Evolutionary conservation across 2,797 vertebrate species (phyloP), one percentile per base, ranked within the genome.

Genomic region (Xiphophorus birchmanni): DNA sequence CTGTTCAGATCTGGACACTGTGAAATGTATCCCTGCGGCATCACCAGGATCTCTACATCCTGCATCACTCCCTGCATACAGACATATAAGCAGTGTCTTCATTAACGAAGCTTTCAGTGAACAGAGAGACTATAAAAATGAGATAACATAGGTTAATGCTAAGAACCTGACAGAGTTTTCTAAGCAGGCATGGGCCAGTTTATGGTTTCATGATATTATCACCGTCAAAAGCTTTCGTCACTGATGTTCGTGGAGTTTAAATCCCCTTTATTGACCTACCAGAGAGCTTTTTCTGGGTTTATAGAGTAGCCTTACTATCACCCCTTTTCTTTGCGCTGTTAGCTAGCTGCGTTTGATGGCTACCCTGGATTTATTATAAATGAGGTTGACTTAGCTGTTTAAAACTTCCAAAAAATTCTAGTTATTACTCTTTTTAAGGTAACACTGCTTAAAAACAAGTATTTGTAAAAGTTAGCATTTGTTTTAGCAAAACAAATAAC

Each of bases 1-100:
- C 98, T 97, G 96, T 99, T 99, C 81, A 99, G 97, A 94, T 99
- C 98, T 56, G 98, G 98, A 89, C 98, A 99, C 92, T 99, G 98
- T 79, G 96, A 97, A 93, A 99, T 98, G 95, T 97, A 99, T 89
- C 98, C 98, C 95, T 99, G 98, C 82, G 98, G 97, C 97, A 99
- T 99, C 90, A 98, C 96, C 94, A 99, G 96, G 88, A 99, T 96
- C 92, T 99, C 97, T 80, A 99, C 96, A 83, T 99, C 98, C 94
- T 99, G 98, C 98, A 99, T 97, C 94, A 99, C 94, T 35, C 98
- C 98, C 98, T 99, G 86, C 67, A 81, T 47, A 65, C 67, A 90
- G 15, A 89, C 77, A 85, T 76, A 79, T 12, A 83, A 6, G 74
- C 79, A 84, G 78, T 9, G 63, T 79, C 77, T 75, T 47, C 63